Conservation (phyloP, 2,888 invertebrate species). For the Acanthosepion lycidas region DNA sequence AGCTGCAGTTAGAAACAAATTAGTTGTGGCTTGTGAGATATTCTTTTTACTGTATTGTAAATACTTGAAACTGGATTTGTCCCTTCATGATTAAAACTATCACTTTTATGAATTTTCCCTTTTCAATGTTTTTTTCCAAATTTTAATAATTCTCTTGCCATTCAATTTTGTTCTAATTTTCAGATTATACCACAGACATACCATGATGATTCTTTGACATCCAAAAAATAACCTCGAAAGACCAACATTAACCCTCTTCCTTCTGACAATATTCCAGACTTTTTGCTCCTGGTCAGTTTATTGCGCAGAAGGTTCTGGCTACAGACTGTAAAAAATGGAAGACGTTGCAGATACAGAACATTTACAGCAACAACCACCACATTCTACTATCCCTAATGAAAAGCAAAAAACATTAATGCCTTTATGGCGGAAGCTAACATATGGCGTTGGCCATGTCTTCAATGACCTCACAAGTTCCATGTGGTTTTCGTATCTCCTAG, state of each 20-base stretch:
- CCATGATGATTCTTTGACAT: background rate
- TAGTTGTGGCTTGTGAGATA: no score
- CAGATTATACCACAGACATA: background rate
- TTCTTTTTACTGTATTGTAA: no score
- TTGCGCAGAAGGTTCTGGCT: background rate
- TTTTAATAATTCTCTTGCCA: no score
- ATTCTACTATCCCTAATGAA: background rate
- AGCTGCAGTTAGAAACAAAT: no score
- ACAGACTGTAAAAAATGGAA: background rate
- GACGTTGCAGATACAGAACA: background rate
- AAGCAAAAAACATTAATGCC: slow-evolving; percentile 37
- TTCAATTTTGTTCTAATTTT: background rate
- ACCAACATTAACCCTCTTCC: background rate
- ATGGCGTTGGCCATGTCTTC: slow-evolving; percentile 87
- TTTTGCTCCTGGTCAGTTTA: background rate
- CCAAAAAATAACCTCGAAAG: background rate
- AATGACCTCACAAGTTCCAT: slow-evolving; percentile 94
- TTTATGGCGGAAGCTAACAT: slow-evolving; percentile 64
- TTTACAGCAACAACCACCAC: background rate
- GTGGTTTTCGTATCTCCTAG: slow-evolving; percentile 93
- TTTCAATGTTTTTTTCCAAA: no score
- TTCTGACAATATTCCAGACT: background rate
- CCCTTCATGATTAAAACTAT: no score
- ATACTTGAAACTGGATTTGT: no score
- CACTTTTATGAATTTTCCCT: no score